Conservation (phyloP, 1,140 invertebrate species). For the Trichonephila clavipes region DNA sequence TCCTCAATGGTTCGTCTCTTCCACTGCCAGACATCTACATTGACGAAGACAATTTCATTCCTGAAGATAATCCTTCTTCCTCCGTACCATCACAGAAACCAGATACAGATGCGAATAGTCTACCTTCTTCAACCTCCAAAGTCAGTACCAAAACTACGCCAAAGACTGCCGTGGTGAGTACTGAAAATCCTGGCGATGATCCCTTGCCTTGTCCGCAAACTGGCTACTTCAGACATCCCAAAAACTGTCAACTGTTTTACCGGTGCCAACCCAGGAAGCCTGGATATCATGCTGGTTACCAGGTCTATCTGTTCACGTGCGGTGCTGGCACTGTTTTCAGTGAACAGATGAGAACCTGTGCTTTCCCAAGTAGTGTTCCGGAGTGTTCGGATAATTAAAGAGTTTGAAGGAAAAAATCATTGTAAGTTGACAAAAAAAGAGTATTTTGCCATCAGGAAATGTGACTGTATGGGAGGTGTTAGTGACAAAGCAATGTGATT, state of each 20-base stretch:
- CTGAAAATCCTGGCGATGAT: not conserved
- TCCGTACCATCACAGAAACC: not conserved
- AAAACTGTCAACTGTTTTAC: conserved; percentile 57
- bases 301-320: conserved; percentile 35
- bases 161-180: not conserved
- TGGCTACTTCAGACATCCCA: conserved; percentile 60
- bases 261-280: conserved; percentile 45
- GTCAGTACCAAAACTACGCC: not conserved
- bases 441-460: too few relatives aligned
- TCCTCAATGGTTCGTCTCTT: conserved; percentile 24
- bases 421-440: not conserved
- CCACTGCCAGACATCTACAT: not conserved
- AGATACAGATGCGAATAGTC: not conserved
- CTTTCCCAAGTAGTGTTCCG: not conserved
- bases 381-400: conserved; percentile 14
- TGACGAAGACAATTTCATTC: conserved; percentile 22
- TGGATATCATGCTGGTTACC: not conserved
- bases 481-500: too few relatives aligned
- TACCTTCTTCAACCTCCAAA: not conserved
- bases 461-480: too few relatives aligned
- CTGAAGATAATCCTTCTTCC: not conserved
- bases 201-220: not conserved
- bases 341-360: conserved; percentile 32
- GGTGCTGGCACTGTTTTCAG: conserved; percentile 65
- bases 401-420: not conserved